phyloP scores from a whole-genome alignment of 2,113 vertebrate species.

The Cololabis saira region DNA sequence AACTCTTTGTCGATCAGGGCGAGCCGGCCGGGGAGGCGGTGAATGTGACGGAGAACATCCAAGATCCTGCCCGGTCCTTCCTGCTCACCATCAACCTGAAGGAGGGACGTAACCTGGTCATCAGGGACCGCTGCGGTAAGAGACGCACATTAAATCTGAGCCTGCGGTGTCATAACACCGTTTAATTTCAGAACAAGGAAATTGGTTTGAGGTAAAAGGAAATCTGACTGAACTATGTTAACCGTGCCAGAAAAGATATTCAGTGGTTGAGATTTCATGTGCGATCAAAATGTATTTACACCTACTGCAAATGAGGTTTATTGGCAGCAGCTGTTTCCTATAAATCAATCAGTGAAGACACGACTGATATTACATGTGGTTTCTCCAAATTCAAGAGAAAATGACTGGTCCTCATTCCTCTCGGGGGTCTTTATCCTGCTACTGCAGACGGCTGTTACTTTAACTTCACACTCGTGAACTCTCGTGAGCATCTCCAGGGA shows the following conservation, averaged over 20 bases:
- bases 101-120: constrained; percentile 91
- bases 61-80: constrained; percentile 74
- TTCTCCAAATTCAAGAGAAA: too few relatives aligned
- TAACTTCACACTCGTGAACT: not conserved
- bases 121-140: constrained; percentile 96
- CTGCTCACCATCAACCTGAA: constrained; percentile 91
- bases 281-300: too few relatives aligned
- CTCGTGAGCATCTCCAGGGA: not conserved
- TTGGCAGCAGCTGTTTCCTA: too few relatives aligned
- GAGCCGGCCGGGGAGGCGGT: constrained; percentile 50
- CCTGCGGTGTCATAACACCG: not conserved
- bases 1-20: constrained; percentile 42
- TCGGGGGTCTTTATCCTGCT: too few relatives aligned
- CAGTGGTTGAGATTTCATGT: not conserved
- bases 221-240: not conserved
- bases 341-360: too few relatives aligned
- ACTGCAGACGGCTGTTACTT: too few relatives aligned
- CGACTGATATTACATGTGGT: too few relatives aligned
- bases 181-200: not conserved
- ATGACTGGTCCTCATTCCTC: too few relatives aligned
- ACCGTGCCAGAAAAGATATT: not conserved
- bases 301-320: too few relatives aligned
- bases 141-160: not conserved
- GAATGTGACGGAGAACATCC: constrained; percentile 26
- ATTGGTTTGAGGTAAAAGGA: not conserved